These are phyloP conservation scores for Drepana falcataria DNA, from an alignment of 2,888 invertebrate species.

Conservation along the genomic window DNA sequence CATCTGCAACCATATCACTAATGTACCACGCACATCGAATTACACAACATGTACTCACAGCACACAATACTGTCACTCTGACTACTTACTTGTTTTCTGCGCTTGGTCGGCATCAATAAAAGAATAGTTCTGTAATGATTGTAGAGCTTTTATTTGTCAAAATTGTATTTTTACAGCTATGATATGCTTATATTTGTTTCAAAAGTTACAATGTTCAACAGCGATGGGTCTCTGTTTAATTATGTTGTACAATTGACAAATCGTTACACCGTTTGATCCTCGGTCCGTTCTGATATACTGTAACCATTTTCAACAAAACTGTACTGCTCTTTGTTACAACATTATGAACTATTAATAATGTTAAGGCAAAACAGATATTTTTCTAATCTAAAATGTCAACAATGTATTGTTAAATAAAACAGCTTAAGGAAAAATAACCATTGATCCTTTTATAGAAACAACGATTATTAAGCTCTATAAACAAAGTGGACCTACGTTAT, in stretches of 20 bases:
- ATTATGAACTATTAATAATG: conserved; percentile 72
- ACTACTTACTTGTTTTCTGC: conserved; percentile 27
- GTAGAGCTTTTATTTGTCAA: conserved; percentile 89
- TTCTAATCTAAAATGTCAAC: conserved; percentile 76
- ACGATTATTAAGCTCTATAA: conserved; percentile 66
- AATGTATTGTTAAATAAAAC: conserved; percentile 75
- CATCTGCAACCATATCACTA: conserved; percentile 50
- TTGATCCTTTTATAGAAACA: conserved; percentile 47
- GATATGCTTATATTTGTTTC: conserved; percentile 93
- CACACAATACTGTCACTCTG: background rate
- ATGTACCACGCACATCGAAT: background rate
- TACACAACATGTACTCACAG: no score
- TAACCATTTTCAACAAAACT: conserved; percentile 66
- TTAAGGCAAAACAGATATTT: conserved; percentile 77
- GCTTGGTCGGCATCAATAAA: conserved; percentile 33
- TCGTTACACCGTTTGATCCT: conserved; percentile 62
- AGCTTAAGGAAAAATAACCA: conserved; percentile 58
- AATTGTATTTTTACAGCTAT: conserved; percentile 93
- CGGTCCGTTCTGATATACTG: conserved; percentile 58
- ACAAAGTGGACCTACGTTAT: conserved; percentile 74
- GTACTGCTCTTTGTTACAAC: conserved; percentile 68
- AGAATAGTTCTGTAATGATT: conserved; percentile 69
- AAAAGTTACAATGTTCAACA: conserved; percentile 81
- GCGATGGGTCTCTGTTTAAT: conserved; percentile 64
- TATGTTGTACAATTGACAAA: conserved; percentile 73